Conservation (phyloP, 2,888 invertebrate genomes). For the Nomada ruficornis region DNA sequence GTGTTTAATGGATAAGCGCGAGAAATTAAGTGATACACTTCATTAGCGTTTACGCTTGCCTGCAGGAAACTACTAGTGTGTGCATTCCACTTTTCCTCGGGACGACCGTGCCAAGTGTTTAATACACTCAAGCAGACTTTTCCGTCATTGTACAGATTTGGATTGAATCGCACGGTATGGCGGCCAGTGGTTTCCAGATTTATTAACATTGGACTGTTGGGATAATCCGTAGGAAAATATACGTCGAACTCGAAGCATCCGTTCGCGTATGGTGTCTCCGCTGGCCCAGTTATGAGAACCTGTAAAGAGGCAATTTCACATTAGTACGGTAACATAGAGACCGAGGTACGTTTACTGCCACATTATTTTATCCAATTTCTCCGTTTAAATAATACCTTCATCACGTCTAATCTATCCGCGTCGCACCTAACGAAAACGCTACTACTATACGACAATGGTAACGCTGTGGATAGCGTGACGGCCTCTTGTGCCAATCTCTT, state of each 20-base stretch:
- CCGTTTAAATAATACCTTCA: slow-evolving; percentile 89
- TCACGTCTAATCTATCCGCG: slow-evolving; percentile 96
- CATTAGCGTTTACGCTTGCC: slow-evolving; percentile 79
- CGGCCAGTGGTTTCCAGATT: slow-evolving; percentile 96
- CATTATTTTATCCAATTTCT: background rate
- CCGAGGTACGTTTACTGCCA: background rate
- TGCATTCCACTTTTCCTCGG: slow-evolving; percentile 98
- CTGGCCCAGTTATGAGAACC: slow-evolving; percentile 96
- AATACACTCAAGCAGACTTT: slow-evolving; percentile 97
- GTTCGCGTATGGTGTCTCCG: slow-evolving; percentile 96
- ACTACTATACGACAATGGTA: slow-evolving; percentile 96
- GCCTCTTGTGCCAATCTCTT: slow-evolving; percentile 97
- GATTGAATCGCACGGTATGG: slow-evolving; percentile 95
- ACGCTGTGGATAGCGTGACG: slow-evolving; percentile 95
- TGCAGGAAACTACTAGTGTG: slow-evolving; percentile 97
- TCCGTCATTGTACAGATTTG: slow-evolving; percentile 97
- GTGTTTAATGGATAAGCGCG: background rate
- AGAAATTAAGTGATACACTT: background rate
- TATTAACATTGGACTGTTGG: slow-evolving; percentile 94
- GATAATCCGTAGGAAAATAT: slow-evolving; percentile 94
- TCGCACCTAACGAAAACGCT: slow-evolving; percentile 98
- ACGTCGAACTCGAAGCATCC: slow-evolving; percentile 97
- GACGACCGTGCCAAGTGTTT: slow-evolving; percentile 98
- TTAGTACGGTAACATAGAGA: no score
- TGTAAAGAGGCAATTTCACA: slow-evolving; percentile 75